Evolutionary conservation across 2,888 invertebrate genomes (phyloP), one percentile per base, ranked within the genome.

Genomic region (Reticulitermes lucifugus): DNA sequence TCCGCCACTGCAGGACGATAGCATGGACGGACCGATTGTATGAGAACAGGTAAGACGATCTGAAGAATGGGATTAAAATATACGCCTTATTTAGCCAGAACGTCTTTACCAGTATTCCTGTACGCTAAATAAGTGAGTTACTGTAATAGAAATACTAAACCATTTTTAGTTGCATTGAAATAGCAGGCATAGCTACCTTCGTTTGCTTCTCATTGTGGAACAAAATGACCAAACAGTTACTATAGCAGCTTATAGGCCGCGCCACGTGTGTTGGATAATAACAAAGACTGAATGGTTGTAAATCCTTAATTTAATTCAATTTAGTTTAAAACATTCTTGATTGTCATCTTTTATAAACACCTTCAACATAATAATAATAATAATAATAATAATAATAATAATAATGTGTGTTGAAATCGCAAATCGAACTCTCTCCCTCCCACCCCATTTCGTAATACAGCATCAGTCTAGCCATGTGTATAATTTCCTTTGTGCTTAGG

Each of bases 311-410:
- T 65, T 65, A n/a, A 65, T 65, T 65, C 12, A 18, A 51, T 51
- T 51, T 51, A 51, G 1, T n/a, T 35, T 35, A 35, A 35, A 21
- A 60, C n/a, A n/a, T 65, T 65, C 25, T 65, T 5, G 65, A 65
- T 65, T 25, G 65, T 65, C 65, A 65, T 65, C n/a, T 65, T 65
- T 65, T 65, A 65, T 65, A 65, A 65, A n/a, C 25, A n/a, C n/a
- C 65, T 65, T 25, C 12, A 65, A 9, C 65, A 4, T 6, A 5
- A 6, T 25, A n/a, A 65, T 65, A 25, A 25, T 25, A 25, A 25
- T 25, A 25, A 65, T 65, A 25, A 25, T 25, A 25, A 25, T 25
- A 25, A 25, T 25, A 25, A 25, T 18, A 55, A 5, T 18, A 18
- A 55, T 0, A 55, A n/a, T 1, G 25, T 65, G 25, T 25, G n/a